Evolutionary conservation across 1,140 invertebrate genomes (phyloP), one percentile per base, ranked within the genome.

Genomic region (Drosophila tani): DNA sequence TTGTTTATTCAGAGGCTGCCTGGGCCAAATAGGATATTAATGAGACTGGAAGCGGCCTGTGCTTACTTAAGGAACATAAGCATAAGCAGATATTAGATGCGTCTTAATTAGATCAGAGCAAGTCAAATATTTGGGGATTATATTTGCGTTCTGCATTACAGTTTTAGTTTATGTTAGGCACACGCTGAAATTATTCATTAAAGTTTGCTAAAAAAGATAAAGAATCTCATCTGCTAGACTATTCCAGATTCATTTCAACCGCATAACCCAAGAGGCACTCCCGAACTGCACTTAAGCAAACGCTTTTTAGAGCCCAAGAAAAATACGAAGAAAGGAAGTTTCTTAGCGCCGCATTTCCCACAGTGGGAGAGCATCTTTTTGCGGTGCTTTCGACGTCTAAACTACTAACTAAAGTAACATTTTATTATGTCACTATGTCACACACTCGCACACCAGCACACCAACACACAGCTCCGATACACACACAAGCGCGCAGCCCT

Each of bases 341-440:
- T 32, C 50, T 49, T 41, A 21, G 41, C 2, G 19, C n/a, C 19
- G 35, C 66, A 50, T 27, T 57, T 47, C 47, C 35, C 53, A 60
- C 63, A 56, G 49, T 38, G 64, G 32, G 19, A 57, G 27, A 76
- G 43, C 49, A 55, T 78, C 57, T 78, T 69, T 78, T 53, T 46
- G 64, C 74, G 71, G 56, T 41, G 35, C 51, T 71, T 64, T 70
- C 51, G 57, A 60, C 76, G 76, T 79, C 76, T 73, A 67, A 79
- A 79, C 75, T 79, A 79, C 67, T 66, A 62, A 79, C 77, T 84
- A 87, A 81, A 84, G 81, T 83, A 90, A 73, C 85, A 81, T 90
- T 88, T 90, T 88, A 88, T 88, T 88, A 88, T 88, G 84, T 90
- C 84, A 90, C 85, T 88, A 75, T 84, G 84, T 88, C 84, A 88